Evolutionary conservation across 1,140 invertebrate genomes (phyloP), one percentile per base, ranked within the genome.

Genomic region (Cydia splendana): DNA sequence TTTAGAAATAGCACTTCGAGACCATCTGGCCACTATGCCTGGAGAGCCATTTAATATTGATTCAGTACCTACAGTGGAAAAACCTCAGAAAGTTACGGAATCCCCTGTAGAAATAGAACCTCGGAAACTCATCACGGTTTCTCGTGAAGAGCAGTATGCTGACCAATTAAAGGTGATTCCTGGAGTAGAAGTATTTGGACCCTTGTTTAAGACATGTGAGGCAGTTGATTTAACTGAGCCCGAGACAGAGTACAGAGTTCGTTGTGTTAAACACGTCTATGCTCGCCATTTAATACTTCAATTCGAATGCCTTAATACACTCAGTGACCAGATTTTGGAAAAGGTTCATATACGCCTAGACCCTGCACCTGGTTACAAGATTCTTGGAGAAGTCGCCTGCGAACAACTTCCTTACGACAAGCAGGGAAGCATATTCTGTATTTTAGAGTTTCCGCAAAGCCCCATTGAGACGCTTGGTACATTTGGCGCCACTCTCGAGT

Each of bases 161-260:
- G 97, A 98, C 78, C 97, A 98, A 93, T 90, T 99, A 42, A 94
- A 95, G 7, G 91, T 94, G 65, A 94, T 98, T 77, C 96, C 97
- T 5, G 95, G 95, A 77, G 94, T 97, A 75, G 95, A 96, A 75
- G 92, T 94, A 88, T 83, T 95, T 82, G 96, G 98, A 9, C 95
- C 97, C 12, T 91, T 99, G 2, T 98, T 99, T 91, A 97, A 97
- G 90, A 98, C 97, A 30, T 98, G 97, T 2, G 93, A 95, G n/a
- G 95, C 98, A 10, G 95, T 98, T 28, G 97, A 99, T 88, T 95
- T 99, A 9, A 99, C 99, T 0, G 99, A 99, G 94, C 96, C 97
- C 1, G 99, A 99, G 94, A 99, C 98, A 0, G 99, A 99, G 93
- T 99, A 99, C 93, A 97, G 98, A 67, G 98, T 99, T 3, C 95